Evolutionary conservation across 2,113 vertebrate species (phyloP), one percentile per base, ranked within the genome.

Genomic region (Alosa alosa): DNA sequence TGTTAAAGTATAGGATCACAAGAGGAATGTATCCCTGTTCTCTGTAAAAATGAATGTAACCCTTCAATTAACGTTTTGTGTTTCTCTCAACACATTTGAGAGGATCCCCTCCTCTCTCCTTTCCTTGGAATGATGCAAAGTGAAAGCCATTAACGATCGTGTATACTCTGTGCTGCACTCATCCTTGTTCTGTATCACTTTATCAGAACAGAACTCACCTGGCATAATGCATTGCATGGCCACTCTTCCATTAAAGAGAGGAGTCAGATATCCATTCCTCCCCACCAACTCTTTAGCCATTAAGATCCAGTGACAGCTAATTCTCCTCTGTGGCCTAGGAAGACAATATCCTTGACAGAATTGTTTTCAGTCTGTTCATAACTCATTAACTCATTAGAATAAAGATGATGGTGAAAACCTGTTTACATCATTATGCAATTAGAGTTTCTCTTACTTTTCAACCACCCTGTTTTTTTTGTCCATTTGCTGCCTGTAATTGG

Each of bases 341-440:
- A 94, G 92, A 92, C 92, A 92, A 92, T 88, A 92, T 92, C 84
- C 64, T 87, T 93, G 91, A 94, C 92, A 90, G 91, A 93, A 89
- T 90, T 92, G 89, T 91, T 86, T 87, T 49, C 64, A 85, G 45
- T 82, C 83, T 85, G 84, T 90, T 90, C 89, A 92, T 93, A 94
- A 94, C 92, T 95, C 92, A 94, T 95, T 94, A 95, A 93, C 91
- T 91, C 91, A 91, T 93, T 92, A 93, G 88, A 93, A 93, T 93
- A 92, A 94, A 94, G 93, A 93, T 92, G 93, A 91, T 82, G 90
- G 89, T 46, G n/a, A 78, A 78, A 89, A 92, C 89, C 91, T 93
- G 90, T 94, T 95, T 91, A 89, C 89, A 93, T 94, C 93, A 94
- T 90, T 89, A 89, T 93, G 93, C 93, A 94, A 95, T 94, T 94